These are phyloP conservation scores for Drosophila flavopinicola DNA, from an alignment of 2,888 invertebrate species.

Conservation along the genomic window DNA sequence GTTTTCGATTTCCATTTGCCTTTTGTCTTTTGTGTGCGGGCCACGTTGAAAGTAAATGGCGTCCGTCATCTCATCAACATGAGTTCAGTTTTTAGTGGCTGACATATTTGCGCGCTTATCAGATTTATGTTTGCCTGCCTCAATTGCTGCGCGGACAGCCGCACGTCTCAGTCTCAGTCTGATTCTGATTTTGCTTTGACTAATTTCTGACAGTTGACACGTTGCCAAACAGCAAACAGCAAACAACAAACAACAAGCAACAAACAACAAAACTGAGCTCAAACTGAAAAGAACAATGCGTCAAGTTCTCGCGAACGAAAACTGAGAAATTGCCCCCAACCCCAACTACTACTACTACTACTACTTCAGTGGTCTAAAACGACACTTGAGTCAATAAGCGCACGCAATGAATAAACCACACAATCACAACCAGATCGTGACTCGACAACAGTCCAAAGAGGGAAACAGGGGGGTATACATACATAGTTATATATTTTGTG, in stretches of 20 bases:
- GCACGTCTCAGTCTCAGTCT: constrained; percentile 44
- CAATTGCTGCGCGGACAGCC: constrained; percentile 63
- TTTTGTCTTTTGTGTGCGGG: constrained; percentile 4
- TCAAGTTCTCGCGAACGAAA: constrained; percentile 5
- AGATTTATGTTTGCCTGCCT: constrained; percentile 75
- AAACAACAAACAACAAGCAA: constrained; percentile 8
- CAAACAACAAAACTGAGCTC: constrained; percentile 2
- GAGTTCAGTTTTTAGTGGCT: constrained; percentile 26
- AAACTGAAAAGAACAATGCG: constrained; percentile 1
- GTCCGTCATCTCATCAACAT: constrained; percentile 34
- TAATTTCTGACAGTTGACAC: constrained; percentile 78
- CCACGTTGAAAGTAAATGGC: constrained; percentile 35
- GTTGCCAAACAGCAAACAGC: constrained; percentile 55
- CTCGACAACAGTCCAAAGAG: constrained; percentile 1
- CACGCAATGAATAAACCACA: constrained; percentile 36
- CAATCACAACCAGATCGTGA: constrained; percentile 24
- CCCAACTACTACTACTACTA: constrained; percentile 42
- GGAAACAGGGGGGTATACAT: not conserved
- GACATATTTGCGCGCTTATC: constrained; percentile 76
- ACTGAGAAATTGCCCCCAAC: constrained; percentile 18
- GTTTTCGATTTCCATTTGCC: not conserved
- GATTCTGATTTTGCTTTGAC: constrained; percentile 64
- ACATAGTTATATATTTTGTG: constrained; percentile 21
- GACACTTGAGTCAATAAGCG: constrained; percentile 75
- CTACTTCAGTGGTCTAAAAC: constrained; percentile 79